Percentiles rank a stretch among this genome's conserved stretches.
These are phyloP conservation scores for Actinopyga echinites DNA, from an alignment of 53 echinoderm and acorn worm genomes.

Conservation along the genomic window DNA sequence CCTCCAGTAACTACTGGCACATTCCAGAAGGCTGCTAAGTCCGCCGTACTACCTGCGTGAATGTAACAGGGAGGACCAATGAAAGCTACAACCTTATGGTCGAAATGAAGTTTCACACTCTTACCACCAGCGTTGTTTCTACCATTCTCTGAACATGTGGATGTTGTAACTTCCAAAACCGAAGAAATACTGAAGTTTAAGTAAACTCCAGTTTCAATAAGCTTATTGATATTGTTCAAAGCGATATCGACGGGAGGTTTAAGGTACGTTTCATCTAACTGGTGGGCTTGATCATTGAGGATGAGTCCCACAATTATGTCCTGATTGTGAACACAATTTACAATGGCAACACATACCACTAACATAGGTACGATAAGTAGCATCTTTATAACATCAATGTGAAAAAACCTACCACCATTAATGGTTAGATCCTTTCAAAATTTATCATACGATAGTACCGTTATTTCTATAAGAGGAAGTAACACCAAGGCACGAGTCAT, in stretches of 20 bases:
- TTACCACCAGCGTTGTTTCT: too few species aligned
- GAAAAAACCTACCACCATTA: too few species aligned
- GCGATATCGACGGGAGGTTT: background rate
- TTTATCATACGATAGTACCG: too few species aligned
- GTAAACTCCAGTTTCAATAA: background rate
- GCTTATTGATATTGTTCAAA: background rate
- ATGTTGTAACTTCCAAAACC: background rate
- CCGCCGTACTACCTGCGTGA: constrained; percentile 34
- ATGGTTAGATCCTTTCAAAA: too few species aligned
- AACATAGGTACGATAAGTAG: too few species aligned
- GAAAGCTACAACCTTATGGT: constrained; percentile 9
- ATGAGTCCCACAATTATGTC: background rate
- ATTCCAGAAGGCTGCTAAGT: constrained; percentile 64
- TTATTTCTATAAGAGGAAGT: too few species aligned
- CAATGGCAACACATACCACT: too few species aligned
- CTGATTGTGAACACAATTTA: too few species aligned
- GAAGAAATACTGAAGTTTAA: background rate
- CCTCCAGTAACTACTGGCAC: constrained; percentile 60
- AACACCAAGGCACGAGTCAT: too few species aligned
- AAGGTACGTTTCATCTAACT: background rate
- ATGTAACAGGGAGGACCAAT: constrained; percentile 60
- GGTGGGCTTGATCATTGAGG: background rate
- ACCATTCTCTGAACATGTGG: too few species aligned
- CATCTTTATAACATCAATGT: too few species aligned
- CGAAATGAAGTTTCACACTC: constrained; percentile 31